Conservation (phyloP, 2,113 vertebrate species). For the Silurus asotus region DNA sequence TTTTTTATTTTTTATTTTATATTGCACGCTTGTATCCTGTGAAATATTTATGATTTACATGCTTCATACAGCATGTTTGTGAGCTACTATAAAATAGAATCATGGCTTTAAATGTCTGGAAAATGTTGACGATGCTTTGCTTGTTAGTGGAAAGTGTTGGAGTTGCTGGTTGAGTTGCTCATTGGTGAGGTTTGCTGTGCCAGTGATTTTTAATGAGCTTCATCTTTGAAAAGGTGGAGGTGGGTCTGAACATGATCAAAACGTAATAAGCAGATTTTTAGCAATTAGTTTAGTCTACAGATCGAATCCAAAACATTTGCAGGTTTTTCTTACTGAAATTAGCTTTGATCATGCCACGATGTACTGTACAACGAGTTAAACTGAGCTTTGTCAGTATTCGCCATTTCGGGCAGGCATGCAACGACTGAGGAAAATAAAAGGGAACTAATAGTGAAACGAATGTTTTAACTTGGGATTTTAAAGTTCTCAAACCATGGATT, state of each 20-base stretch:
- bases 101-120: not conserved
- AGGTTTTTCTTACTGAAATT: not conserved
- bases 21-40: not conserved
- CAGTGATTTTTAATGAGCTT: slow-evolving; percentile 3
- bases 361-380: not conserved
- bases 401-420: not conserved
- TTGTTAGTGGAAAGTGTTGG: not conserved
- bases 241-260: not conserved
- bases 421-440: not conserved
- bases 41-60: not conserved
- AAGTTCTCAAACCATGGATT: not conserved
- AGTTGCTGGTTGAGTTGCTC: not conserved
- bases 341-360: not conserved
- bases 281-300: not conserved
- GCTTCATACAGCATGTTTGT: not conserved
- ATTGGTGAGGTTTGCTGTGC: not conserved
- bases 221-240: not conserved
- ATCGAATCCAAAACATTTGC: not conserved
- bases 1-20: too few species aligned
- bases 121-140: not conserved
- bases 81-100: not conserved
- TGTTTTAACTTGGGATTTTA: not conserved
- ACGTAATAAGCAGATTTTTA: not conserved
- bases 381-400: not conserved
- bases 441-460: not conserved